phyloP scores from a whole-genome alignment of 2,113 vertebrate species.

The Indicator maculatus region DNA sequence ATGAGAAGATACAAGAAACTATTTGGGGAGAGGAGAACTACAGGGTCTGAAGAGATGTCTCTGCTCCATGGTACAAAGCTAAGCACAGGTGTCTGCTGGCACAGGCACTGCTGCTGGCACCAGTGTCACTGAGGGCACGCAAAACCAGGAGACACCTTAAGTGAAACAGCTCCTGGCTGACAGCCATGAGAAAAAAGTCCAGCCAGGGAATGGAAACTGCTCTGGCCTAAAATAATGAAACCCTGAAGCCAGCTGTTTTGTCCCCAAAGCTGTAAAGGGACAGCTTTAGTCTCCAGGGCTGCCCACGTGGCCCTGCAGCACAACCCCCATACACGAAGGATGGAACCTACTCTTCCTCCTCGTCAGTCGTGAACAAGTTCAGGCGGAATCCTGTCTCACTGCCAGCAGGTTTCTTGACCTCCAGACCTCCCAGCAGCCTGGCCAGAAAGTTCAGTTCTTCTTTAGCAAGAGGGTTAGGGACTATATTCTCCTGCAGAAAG shows the following conservation, averaged over 20 bases:
- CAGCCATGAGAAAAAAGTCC: not conserved
- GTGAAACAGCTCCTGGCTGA: not conserved
- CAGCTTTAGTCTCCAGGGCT: not conserved
- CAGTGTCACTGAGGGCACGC: not conserved
- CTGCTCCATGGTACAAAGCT: not conserved
- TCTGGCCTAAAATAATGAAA: not conserved
- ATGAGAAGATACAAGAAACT: not conserved
- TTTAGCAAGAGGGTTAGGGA: slow-evolving; percentile 93
- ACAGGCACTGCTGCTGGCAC: not conserved
- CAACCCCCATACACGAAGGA: not conserved
- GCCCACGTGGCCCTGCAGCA: not conserved
- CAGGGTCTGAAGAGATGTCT: not conserved
- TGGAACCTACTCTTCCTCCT: slow-evolving; percentile 91
- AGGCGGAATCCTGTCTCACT: slow-evolving; percentile 86
- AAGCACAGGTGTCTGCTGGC: not conserved
- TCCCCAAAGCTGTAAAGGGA: not conserved
- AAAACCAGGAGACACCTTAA: not conserved
- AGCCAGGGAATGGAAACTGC: not conserved
- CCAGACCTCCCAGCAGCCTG: slow-evolving; percentile 90
- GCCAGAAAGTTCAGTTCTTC: slow-evolving; percentile 96
- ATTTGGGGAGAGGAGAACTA: not conserved
- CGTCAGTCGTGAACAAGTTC: slow-evolving; percentile 91
- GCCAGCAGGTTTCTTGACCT: slow-evolving; percentile 80
- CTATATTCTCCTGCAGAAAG: slow-evolving; percentile 82
- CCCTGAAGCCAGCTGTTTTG: not conserved